Evolutionary conservation across 1,140 invertebrate species (phyloP).

Genomic region (Papilio helenus): DNA sequence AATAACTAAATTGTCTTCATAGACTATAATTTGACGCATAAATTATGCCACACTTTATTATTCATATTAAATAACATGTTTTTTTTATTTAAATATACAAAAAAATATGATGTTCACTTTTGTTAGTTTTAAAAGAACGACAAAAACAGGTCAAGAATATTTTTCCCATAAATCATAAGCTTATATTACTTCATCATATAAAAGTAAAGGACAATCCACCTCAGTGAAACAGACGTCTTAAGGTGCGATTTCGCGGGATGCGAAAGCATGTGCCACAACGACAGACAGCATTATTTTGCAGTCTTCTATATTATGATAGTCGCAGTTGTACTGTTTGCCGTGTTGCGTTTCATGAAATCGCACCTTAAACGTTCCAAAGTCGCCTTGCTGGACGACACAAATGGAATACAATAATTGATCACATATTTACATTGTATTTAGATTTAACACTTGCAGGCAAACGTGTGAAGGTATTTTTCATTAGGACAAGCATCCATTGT

Average conservation of each 20-base stretch:
- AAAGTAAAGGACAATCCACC: conserved; percentile 2
- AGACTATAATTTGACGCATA: not conserved
- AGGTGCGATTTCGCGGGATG: not conserved
- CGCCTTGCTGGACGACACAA: conserved; percentile 6
- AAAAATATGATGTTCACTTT: not conserved
- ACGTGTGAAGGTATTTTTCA: conserved; percentile 38
- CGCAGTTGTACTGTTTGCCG: too few relatives aligned
- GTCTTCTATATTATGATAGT: too few relatives aligned
- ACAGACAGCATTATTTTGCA: too few relatives aligned
- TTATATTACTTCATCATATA: not conserved
- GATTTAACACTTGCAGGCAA: conserved; percentile 25
- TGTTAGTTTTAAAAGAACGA: not conserved
- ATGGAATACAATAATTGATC: conserved; percentile 37
- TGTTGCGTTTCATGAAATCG: too few relatives aligned
- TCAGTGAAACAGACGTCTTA: not conserved
- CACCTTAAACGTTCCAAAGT: not conserved
- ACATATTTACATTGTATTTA: conserved; percentile 40
- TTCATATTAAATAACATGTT: not conserved
- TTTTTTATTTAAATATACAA: not conserved
- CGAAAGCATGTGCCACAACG: too few relatives aligned
- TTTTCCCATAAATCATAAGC: conserved; percentile 11
- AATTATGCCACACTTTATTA: not conserved
- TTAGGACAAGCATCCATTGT: conserved; percentile 27
- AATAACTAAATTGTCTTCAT: too few relatives aligned
- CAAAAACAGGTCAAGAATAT: conserved; percentile 8